Percentiles rank a stretch among this genome's conserved stretches.
Conservation (phyloP, 2,113 vertebrate species). For the Oryctolagus cuniculus region mOryCun1.1 NC_091436.1:99107001-99107500, state of each 20-base stretch:
- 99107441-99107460: not conserved
- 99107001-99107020: not conserved
- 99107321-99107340: not conserved
- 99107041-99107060: not conserved
- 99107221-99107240: not conserved
- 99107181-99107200: no score
- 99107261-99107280: not conserved
- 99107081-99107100: not conserved
- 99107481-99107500: not conserved
- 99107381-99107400: not conserved
- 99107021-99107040: not conserved
- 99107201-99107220: no score
- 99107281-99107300: not conserved
- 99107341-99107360: not conserved
- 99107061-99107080: not conserved
- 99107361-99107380: not conserved
- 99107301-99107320: not conserved
- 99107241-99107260: not conserved
- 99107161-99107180: no score
- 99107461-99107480: not conserved
- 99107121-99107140: not conserved
- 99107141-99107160: no score
- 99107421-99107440: not conserved
- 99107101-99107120: no score
- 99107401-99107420: not conserved